These are phyloP conservation scores for Glaucopsyche alexis DNA, from an alignment of 2,888 invertebrate species.

Conservation along the genomic window DNA sequence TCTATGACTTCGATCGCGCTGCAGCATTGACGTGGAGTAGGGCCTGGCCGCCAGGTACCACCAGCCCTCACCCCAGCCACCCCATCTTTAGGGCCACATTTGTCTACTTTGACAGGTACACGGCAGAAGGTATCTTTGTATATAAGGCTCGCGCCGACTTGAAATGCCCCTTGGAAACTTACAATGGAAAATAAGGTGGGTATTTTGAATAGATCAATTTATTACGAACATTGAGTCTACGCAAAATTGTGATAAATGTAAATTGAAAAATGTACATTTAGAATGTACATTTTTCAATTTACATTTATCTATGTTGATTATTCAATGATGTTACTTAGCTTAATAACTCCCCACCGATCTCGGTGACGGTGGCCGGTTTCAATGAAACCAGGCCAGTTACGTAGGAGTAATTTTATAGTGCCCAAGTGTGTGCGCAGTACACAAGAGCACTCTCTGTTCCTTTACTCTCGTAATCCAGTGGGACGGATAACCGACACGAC, in stretches of 20 bases:
- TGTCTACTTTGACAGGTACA: conserved; percentile 71
- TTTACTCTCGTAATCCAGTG: no score
- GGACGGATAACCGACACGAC: no score
- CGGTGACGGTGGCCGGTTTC: no score
- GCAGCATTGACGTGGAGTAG: conserved; percentile 46
- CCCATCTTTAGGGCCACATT: conserved; percentile 43
- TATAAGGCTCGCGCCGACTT: background rate
- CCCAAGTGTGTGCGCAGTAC: no score
- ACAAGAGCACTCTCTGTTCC: no score
- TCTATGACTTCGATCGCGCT: conserved; percentile 51
- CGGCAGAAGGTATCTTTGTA: conserved; percentile 29
- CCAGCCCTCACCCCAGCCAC: conserved; percentile 36
- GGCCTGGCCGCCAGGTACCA: conserved; percentile 46
- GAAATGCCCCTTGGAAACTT: background rate
- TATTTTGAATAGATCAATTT: background rate
- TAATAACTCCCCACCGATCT: no score
- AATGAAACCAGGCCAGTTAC: no score
- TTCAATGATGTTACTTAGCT: background rate
- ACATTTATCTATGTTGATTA: no score
- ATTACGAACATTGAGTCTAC: background rate
- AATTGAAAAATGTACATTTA: no score
- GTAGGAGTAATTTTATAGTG: no score
- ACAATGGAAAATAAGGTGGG: background rate
- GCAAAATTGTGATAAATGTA: background rate
- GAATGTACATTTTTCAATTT: no score